A percentile compares a stretch with the other conserved stretches of the same genome.
phyloP scores from a whole-genome alignment of 2,797 vertebrate genomes.

The Microctenopoma stevenorrisi region DNA sequence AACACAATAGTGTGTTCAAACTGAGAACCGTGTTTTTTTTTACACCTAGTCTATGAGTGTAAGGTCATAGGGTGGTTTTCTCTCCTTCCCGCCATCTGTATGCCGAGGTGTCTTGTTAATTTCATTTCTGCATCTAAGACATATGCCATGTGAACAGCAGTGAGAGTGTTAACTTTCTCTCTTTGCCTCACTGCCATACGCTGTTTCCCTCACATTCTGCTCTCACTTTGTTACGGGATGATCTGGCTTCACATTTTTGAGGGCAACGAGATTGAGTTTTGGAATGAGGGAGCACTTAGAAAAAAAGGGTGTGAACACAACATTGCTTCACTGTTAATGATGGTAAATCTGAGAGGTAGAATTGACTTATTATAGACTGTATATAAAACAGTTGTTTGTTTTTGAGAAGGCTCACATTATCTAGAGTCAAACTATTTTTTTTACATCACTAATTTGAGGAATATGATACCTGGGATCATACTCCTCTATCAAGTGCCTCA shows the following conservation, averaged over 20 bases:
- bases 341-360: neutral
- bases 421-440: slow-evolving; percentile 20
- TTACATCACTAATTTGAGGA: slow-evolving; percentile 13
- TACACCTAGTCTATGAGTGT: slow-evolving; percentile 44
- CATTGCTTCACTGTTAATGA: slow-evolving; percentile 1
- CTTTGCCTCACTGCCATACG: slow-evolving; percentile 40
- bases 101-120: slow-evolving; percentile 70
- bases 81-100: slow-evolving; percentile 62
- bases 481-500: slow-evolving; percentile 15
- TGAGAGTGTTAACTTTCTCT: slow-evolving; percentile 65
- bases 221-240: slow-evolving; percentile 33
- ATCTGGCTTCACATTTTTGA: slow-evolving; percentile 21
- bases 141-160: slow-evolving; percentile 60
- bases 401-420: slow-evolving; percentile 19
- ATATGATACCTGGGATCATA: slow-evolving; percentile 6
- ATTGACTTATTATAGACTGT: neutral
- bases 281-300: neutral
- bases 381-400: slow-evolving; percentile 20
- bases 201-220: slow-evolving; percentile 52
- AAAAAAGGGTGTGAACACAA: slow-evolving; percentile 8
- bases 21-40: slow-evolving; percentile 44
- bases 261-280: slow-evolving; percentile 5
- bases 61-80: slow-evolving; percentile 64
- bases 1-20: slow-evolving; percentile 42
- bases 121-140: slow-evolving; percentile 66